These are phyloP conservation scores for Pituophis catenifer DNA, from an alignment of 2,113 vertebrate species.

Conservation along the genomic window DNA sequence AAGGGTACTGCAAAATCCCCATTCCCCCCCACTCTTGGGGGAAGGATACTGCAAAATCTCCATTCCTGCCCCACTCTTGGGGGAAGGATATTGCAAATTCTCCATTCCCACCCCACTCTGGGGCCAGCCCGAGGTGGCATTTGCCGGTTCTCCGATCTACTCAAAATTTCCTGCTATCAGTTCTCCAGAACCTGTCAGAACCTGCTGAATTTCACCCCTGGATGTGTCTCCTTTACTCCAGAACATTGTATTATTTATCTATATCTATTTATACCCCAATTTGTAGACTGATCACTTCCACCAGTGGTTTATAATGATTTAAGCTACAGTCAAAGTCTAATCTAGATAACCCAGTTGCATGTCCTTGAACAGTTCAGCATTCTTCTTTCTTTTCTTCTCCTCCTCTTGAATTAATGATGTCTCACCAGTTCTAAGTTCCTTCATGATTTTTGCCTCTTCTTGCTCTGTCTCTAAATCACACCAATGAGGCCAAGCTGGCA, in stretches of 20 bases:
- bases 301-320: neutral
- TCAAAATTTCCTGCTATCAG: too few relatives aligned
- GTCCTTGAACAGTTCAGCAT: neutral
- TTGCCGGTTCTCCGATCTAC: too few relatives aligned
- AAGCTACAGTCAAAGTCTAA: neutral
- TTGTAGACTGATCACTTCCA: neutral
- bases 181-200: too few relatives aligned
- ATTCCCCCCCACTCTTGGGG: too few relatives aligned
- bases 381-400: neutral
- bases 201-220: too few relatives aligned
- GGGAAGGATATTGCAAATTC: too few relatives aligned
- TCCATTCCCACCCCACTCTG: too few relatives aligned
- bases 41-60: too few relatives aligned
- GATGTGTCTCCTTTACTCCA: rapidly evolving
- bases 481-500: neutral
- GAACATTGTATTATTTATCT: neutral
- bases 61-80: too few relatives aligned
- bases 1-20: too few relatives aligned
- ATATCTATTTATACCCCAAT: neutral
- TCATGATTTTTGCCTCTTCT: neutral
- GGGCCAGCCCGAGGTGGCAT: too few relatives aligned
- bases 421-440: neutral
- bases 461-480: neutral
- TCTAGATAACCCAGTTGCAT: rapidly evolving
- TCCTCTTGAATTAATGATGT: neutral